A percentile compares a stretch with the other conserved stretches of the same genome.
Conservation (phyloP, 2,113 vertebrate species). For the Ceyx cyanopectus region DNA sequence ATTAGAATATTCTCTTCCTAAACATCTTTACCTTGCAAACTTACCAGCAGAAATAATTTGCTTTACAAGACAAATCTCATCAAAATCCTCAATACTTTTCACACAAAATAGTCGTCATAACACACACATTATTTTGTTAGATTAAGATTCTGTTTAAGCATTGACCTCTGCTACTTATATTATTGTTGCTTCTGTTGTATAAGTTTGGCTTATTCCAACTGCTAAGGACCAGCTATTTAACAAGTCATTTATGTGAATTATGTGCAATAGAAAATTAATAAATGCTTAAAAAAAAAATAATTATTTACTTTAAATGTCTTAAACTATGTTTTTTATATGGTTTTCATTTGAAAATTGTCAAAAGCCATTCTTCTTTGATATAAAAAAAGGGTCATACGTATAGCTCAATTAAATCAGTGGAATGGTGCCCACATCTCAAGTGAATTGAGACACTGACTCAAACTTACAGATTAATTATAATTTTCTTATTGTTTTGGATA, state of each 20-base stretch:
- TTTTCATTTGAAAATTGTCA: too few species aligned
- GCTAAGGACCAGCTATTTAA: neutral
- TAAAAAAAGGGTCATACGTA: too few species aligned
- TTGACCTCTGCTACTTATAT: neutral
- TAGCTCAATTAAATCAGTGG: too few species aligned
- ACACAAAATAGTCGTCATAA: neutral
- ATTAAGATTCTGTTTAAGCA: neutral
- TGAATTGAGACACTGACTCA: too few species aligned
- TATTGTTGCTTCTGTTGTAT: neutral
- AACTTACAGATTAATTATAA: too few species aligned
- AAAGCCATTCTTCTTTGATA: too few species aligned
- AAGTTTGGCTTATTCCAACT: neutral
- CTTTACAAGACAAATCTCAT: neutral
- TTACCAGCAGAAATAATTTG: neutral
- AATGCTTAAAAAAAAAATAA: neutral
- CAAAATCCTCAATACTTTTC: neutral
- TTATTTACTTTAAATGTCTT: too few species aligned
- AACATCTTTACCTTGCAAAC: neutral
- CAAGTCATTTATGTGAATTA: neutral
- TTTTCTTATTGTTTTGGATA: too few species aligned
- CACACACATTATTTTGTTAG: neutral
- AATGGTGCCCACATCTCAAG: too few species aligned
- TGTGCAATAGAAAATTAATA: neutral
- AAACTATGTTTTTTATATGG: too few species aligned
- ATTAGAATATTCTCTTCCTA: neutral